A percentile compares a stretch with the other conserved stretches of the same genome.
Conservation (phyloP, 2,113 vertebrate species). For the Pagrus major region DNA sequence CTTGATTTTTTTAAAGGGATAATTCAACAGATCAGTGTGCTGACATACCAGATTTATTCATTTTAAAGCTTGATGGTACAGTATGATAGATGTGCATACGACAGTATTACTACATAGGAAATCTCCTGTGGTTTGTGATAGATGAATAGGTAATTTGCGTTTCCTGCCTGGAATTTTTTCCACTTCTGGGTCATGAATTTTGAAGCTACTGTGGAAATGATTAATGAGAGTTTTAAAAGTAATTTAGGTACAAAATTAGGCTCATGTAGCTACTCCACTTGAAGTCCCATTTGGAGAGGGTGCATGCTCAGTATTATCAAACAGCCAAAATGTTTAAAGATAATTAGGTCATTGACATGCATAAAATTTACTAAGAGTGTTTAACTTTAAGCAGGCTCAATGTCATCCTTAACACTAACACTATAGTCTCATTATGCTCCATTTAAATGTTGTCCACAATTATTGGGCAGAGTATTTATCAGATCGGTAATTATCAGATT, state of each 20-base stretch:
- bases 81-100: neutral
- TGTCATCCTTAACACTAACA: neutral
- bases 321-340: slow-evolving; percentile 6
- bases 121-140: neutral
- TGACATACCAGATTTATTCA: neutral
- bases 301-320: neutral
- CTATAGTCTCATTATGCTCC: neutral
- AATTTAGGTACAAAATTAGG: slow-evolving; percentile 1
- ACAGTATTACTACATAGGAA: neutral
- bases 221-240: slow-evolving; percentile 16
- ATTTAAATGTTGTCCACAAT: neutral
- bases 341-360: neutral
- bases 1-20: slow-evolving; percentile 11
- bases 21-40: neutral
- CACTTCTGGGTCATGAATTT: slow-evolving; percentile 1
- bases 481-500: neutral
- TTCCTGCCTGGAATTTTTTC: neutral
- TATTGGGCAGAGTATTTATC: neutral
- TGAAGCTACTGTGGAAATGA: slow-evolving; percentile 18
- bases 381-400: neutral
- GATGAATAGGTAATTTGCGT: neutral
- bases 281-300: slow-evolving; percentile 34
- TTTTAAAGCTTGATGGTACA: neutral
- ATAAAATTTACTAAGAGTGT: neutral
- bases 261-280: slow-evolving; percentile 11